Evolutionary conservation across 2,797 vertebrate genomes (phyloP), one percentile per base, ranked within the genome.

Genomic region (Malurus splendens): DNA sequence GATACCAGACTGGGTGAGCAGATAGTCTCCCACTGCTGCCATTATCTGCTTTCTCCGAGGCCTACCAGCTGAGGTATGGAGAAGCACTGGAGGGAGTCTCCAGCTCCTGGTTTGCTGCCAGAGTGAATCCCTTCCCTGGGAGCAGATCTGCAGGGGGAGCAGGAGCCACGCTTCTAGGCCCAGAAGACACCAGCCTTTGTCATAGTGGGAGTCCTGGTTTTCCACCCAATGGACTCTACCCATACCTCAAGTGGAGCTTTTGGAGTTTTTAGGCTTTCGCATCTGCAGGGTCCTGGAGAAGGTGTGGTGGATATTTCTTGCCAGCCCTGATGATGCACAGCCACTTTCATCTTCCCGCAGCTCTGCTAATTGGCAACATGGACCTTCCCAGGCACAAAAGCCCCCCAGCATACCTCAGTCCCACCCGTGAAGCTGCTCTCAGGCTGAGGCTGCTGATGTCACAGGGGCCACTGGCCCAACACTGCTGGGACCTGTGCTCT

Each of bases 351-450:
- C 38, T 18, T 84, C 32, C 39, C 22, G 61, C 27, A 74, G 27
- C 27, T 87, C 39, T 60, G 10, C n/a, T 42, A 14, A 39, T 4
- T 42, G 33, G 45, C 9, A 22, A 20, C 17, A n/a, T 9, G 33
- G 38, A 38, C 16, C 5, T 9, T 65, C 4, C 25, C 22, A 42
- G 22, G 47, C 30, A 54, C 23, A 76, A 65, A 78, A 61, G 18
- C 45, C 41, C 50, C 14, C n/a, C 28, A 52, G 60, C 4, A 5
- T 45, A 44, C 39, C 47, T 64, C 52, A 77, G 41, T 12, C n/a
- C 11, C 44, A 56, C 11, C 30, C 18, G 10, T 0, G 0, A 30
- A 82, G 12, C n/a, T 52, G 36, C 5, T 7, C 18, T 59, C 12
- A 13, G 39, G 16, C 59, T 45, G 32, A 50, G 47, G 22, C 48